phyloP scores from a whole-genome alignment of 2,113 vertebrate genomes.

The Cervus canadensis region DNA sequence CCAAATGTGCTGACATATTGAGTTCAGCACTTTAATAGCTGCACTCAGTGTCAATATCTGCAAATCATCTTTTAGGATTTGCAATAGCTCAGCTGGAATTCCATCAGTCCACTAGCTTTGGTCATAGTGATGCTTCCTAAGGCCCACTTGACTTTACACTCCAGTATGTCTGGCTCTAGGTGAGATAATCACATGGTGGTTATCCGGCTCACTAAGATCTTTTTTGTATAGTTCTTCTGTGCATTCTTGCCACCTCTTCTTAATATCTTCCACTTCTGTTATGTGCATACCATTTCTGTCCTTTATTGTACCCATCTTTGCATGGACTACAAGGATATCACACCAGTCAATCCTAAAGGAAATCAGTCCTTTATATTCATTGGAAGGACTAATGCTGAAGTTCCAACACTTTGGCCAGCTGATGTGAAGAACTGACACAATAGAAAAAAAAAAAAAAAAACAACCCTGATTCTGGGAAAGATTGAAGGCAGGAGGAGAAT shows the following conservation, averaged over 20 bases:
- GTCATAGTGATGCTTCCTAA: not conserved
- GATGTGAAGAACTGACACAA: not conserved
- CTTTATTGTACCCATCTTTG: not conserved
- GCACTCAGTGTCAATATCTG: not conserved
- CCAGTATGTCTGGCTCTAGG: not conserved
- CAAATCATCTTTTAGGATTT: not conserved
- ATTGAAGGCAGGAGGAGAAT: not conserved
- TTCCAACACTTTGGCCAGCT: not conserved
- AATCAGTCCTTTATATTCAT: not conserved
- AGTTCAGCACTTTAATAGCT: not conserved
- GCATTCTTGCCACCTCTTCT: not conserved
- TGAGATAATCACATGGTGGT: not conserved
- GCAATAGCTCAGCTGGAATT: not conserved
- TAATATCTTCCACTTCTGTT: not conserved
- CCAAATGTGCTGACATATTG: not conserved
- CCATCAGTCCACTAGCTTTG: not conserved
- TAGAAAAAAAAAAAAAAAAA: accelerated
- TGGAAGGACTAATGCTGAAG: not conserved
- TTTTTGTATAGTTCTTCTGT: not conserved
- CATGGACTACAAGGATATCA: not conserved
- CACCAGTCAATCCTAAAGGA: not conserved
- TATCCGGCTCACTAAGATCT: not conserved
- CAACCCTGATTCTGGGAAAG: not conserved
- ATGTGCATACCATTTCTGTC: not conserved
- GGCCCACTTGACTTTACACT: not conserved